A percentile compares a stretch with the other conserved stretches of the same genome.
Conservation (phyloP, 2,888 invertebrate genomes). For the Clepsis dumicolana region DNA sequence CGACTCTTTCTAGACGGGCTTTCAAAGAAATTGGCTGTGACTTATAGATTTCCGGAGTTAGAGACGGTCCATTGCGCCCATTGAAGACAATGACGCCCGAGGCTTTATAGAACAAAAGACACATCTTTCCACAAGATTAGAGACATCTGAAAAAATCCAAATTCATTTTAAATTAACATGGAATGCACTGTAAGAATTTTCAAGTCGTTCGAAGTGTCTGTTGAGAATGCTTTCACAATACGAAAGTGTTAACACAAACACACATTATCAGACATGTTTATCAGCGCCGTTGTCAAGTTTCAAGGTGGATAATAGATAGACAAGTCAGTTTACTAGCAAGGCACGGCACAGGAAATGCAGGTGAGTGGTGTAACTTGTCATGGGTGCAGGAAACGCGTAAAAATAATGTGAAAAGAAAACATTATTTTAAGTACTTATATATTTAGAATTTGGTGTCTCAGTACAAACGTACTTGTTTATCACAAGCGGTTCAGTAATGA, state of each 20-base stretch:
- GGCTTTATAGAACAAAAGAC: constrained; percentile 44
- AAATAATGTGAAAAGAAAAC: constrained; percentile 59
- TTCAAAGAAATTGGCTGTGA: constrained; percentile 60
- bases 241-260: constrained; percentile 16
- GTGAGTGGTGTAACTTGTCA: constrained; percentile 60
- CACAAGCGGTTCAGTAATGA: constrained; percentile 21
- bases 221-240: constrained; percentile 20
- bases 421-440: constrained; percentile 43
- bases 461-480: constrained; percentile 17
- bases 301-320: constrained; percentile 36
- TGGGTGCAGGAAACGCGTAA: constrained; percentile 58
- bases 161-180: neutral
- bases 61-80: constrained; percentile 60
- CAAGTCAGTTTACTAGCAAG: constrained; percentile 44
- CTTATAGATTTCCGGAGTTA: constrained; percentile 61
- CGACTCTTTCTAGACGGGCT: constrained; percentile 44
- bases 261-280: constrained; percentile 37
- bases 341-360: constrained; percentile 62
- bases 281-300: constrained; percentile 31
- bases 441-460: constrained; percentile 5
- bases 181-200: neutral
- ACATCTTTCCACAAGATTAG: constrained; percentile 45
- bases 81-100: constrained; percentile 59
- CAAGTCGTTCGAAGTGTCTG: constrained; percentile 1
- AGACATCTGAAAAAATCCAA: neutral